phyloP scores from a whole-genome alignment of 2,113 vertebrate species.

The Penelope pileata region DNA sequence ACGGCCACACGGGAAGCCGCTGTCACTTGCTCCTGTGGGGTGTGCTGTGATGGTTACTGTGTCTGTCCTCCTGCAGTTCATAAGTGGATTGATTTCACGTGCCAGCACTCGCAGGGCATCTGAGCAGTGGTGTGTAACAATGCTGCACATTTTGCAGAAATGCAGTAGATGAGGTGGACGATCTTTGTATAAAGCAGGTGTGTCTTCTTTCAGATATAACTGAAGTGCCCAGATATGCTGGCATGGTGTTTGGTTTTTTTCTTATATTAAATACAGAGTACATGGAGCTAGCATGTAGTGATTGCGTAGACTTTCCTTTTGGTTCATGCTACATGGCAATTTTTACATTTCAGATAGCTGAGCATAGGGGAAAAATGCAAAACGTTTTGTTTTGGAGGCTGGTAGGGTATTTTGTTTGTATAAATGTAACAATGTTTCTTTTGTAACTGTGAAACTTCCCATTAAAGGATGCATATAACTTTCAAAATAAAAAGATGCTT shows the following conservation, averaged over 20 bases:
- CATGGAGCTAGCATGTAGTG: not conserved
- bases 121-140: not conserved
- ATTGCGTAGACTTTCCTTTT: not conserved
- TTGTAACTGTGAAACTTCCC: conserved; percentile 72
- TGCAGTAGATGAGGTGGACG: not conserved
- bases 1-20: not conserved
- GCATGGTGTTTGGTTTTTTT: not conserved
- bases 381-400: not conserved
- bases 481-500: conserved; percentile 74
- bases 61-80: not conserved
- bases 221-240: not conserved
- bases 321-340: not conserved
- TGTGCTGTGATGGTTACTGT: not conserved
- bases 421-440: conserved; percentile 58
- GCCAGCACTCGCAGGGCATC: not conserved
- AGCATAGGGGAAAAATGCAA: not conserved
- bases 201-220: not conserved
- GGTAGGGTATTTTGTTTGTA: conserved; percentile 52
- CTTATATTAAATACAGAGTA: not conserved
- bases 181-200: not conserved
- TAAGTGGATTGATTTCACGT: not conserved
- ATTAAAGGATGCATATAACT: conserved; percentile 67
- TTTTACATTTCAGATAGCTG: not conserved
- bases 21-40: not conserved
- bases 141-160: not conserved